Base-by-base conservation (phyloP, 2,888 invertebrate genomes). In the Eupithecia inturbata region DNA sequence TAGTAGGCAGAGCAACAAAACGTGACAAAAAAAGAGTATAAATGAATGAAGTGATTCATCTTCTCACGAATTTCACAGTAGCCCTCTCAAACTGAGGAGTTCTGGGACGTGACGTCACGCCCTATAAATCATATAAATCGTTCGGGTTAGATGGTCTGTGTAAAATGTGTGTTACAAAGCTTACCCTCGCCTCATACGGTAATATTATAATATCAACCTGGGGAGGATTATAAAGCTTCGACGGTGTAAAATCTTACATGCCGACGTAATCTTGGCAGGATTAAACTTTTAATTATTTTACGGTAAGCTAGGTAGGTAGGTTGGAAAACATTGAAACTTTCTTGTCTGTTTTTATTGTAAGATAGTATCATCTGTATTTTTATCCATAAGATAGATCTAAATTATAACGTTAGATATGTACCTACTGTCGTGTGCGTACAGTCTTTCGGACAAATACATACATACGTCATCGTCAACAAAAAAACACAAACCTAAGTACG, bases 81-180 rank as follows among this genome's bases (percentile, higher is more conserved):
- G 63, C 70, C 39, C 73, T 22, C 45, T 45, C 28, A 68, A 62
- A 80, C 76, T 74, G 80, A 81, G 81, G 81, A 83, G 79, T 83
- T 82, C 81, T 81, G 82, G 86, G 83, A 83, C 83, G 84, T 88
- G 88, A 88, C 85, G 89, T 89, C 89, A 90, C 84, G 91, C 85
- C 77, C 82, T 86, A 88, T 91, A 92, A 91, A 91, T 92, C 91
- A 92, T 90, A 88, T 87, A 88, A 91, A 89, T 90, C 86, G 88
- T 85, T 82, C 81, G 82, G 83, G 84, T 86, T 86, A 86, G 85
- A 83, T 82, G 83, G 81, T 80, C 82, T 86, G 87, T 85, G 86
- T 86, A 82, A 84, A 84, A 84, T 82, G 80, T 81, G 78, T 77
- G 76, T 77, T 80, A 82, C 74, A 78, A 75, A 73, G 76, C 77